A percentile compares a stretch with the other conserved stretches of the same genome.
phyloP scores from a whole-genome alignment of 1,140 invertebrate genomes.

The Brachionus plicatilis region DNA sequence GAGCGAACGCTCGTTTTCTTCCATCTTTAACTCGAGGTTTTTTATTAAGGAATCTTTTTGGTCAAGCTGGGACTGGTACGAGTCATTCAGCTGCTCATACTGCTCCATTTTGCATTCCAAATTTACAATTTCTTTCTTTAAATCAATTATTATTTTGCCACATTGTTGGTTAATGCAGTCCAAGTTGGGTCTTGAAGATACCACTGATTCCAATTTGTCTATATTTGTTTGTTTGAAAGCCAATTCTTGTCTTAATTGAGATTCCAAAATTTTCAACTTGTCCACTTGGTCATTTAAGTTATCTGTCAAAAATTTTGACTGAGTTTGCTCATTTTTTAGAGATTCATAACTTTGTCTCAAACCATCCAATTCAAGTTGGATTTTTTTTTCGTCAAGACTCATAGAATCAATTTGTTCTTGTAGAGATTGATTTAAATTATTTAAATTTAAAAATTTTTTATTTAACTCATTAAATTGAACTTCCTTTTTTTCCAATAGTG shows the following conservation, averaged over 20 bases:
- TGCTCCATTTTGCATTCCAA: background rate
- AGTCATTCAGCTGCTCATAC: background rate
- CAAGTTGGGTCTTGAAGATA: background rate
- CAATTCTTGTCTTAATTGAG: background rate
- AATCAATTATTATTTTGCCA: background rate
- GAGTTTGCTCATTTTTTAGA: background rate
- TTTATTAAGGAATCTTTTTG: background rate
- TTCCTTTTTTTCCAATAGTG: background rate
- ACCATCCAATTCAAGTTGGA: background rate
- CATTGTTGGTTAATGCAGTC: background rate
- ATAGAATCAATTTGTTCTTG: background rate
- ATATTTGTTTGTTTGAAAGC: background rate
- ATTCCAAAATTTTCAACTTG: background rate
- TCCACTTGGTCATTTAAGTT: background rate
- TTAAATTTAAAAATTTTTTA: background rate
- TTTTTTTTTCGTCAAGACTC: background rate
- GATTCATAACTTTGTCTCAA: background rate
- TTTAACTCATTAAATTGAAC: background rate
- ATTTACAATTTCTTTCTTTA: background rate
- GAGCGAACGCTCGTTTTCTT: background rate
- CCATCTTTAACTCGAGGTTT: background rate
- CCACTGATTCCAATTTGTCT: background rate
- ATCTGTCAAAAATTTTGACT: background rate
- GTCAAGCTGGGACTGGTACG: background rate
- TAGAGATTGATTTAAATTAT: background rate